Conservation (phyloP, 2,888 invertebrate genomes). For the Agrochola macilenta region DNA sequence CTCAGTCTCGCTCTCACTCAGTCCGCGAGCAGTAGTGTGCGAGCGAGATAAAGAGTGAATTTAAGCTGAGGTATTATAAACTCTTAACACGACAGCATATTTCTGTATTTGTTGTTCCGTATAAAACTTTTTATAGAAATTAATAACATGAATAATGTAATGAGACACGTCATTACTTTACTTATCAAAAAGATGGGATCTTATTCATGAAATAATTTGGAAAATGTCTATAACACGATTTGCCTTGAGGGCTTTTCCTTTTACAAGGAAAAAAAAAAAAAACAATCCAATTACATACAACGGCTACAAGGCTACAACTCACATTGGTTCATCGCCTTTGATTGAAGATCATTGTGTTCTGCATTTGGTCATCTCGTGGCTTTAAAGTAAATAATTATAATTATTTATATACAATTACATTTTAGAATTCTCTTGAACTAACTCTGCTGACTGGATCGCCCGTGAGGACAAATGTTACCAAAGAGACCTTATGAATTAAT, state of each 20-base stretch:
- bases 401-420: no score
- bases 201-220: conserved; percentile 16
- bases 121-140: conserved; percentile 19
- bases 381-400: neutral
- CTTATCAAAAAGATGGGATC: conserved; percentile 34
- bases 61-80: no score
- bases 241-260: neutral
- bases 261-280: neutral
- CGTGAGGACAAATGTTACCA: neutral
- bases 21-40: no score
- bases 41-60: no score
- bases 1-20: no score
- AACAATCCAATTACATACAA: neutral
- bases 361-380: neutral
- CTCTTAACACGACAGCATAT: conserved; percentile 7
- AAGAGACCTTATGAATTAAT: neutral
- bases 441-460: neutral
- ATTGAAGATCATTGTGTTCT: neutral
- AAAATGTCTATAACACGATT: conserved; percentile 8
- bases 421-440: neutral
- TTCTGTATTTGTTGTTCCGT: conserved; percentile 19
- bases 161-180: conserved; percentile 24
- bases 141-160: conserved; percentile 39
- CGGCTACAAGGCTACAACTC: neutral
- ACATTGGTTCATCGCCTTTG: neutral